Evolutionary conservation across 2,888 invertebrate species (phyloP).

Genomic region (Eristalis pertinax): DNA sequence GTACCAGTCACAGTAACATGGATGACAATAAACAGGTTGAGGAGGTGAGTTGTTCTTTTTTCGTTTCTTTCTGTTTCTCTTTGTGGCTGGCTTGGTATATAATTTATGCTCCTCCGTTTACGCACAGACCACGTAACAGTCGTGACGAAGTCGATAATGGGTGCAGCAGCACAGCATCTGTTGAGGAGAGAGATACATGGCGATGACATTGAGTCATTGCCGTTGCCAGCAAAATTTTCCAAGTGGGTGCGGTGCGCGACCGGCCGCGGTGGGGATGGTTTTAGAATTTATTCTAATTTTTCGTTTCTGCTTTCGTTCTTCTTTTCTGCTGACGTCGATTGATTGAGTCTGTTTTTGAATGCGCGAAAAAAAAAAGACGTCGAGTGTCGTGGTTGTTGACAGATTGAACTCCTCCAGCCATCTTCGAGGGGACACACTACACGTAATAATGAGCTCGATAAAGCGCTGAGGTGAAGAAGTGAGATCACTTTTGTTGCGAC

Average conservation of each 20-base stretch:
- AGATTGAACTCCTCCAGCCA: neutral
- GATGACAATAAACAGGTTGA: constrained; percentile 74
- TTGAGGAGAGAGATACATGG: constrained; percentile 15
- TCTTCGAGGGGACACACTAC: neutral
- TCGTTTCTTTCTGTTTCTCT: constrained; percentile 3
- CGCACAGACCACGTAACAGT: constrained; percentile 58
- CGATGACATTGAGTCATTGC: constrained; percentile 39
- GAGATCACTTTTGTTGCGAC: neutral
- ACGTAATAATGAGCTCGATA: neutral
- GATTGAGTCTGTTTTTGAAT: neutral
- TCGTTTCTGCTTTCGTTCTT: neutral
- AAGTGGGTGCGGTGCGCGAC: constrained; percentile 5
- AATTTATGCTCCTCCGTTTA: constrained; percentile 11
- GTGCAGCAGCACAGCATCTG: constrained; percentile 63
- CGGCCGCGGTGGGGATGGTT: neutral
- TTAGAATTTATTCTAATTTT: neutral
- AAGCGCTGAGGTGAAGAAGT: neutral
- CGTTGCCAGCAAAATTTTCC: constrained; percentile 12
- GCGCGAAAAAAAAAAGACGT: neutral
- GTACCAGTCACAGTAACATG: constrained; percentile 54
- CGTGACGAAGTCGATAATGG: constrained; percentile 55
- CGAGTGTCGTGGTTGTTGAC: neutral
- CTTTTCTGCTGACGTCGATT: neutral
- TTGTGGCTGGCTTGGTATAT: neutral
- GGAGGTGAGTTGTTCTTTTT: constrained; percentile 71